These are phyloP conservation scores for Tinea trinotella DNA, from an alignment of 2,888 invertebrate species.

Conservation along the genomic window DNA sequence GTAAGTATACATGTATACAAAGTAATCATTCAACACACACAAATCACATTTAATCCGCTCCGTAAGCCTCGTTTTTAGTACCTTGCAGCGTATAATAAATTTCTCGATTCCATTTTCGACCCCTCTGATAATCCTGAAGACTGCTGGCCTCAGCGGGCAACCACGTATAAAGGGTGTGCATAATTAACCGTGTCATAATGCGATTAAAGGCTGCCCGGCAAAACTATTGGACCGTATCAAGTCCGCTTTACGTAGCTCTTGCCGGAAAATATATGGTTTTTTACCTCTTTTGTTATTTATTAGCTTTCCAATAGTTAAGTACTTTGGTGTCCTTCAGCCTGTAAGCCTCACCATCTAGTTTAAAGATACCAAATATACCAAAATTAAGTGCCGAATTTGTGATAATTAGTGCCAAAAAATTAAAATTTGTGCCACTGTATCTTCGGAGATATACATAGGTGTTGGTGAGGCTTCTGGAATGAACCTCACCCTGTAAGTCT, in stretches of 20 bases:
- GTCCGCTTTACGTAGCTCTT: neutral
- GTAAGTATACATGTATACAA: too few species aligned
- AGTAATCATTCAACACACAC: neutral
- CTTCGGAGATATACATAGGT: too few species aligned
- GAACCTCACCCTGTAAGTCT: too few species aligned
- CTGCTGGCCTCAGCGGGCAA: conserved; percentile 9
- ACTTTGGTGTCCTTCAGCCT: too few species aligned
- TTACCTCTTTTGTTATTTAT: neutral
- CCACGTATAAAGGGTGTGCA: conserved; percentile 32
- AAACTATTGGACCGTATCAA: conserved; percentile 32
- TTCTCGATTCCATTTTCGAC: neutral
- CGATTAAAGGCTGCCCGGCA: conserved; percentile 43
- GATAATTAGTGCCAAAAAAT: too few species aligned
- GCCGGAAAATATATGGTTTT: neutral
- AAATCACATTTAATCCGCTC: neutral
- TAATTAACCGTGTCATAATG: conserved; percentile 57
- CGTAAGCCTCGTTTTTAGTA: conserved; percentile 6
- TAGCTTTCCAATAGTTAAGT: too few species aligned
- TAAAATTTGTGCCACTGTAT: too few species aligned
- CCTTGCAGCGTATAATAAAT: conserved; percentile 13
- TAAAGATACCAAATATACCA: too few species aligned
- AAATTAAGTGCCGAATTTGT: too few species aligned
- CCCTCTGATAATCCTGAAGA: conserved; percentile 2
- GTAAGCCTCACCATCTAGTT: too few species aligned
- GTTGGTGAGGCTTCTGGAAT: too few species aligned